Base-by-base conservation (phyloP, 2,888 invertebrate species). In the Tetranychus truncatus region DNA sequence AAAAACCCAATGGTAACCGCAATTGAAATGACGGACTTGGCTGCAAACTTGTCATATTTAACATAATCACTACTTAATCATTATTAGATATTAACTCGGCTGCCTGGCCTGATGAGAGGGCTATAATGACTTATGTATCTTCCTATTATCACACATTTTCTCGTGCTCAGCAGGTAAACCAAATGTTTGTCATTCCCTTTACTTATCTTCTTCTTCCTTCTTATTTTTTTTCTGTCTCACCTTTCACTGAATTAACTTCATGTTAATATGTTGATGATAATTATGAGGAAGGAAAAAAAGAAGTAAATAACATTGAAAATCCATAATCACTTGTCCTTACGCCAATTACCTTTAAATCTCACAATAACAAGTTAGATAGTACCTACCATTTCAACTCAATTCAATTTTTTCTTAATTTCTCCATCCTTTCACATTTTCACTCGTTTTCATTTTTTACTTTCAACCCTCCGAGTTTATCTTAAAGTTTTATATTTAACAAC, bases 131-230 rank as follows among this genome's bases (percentile, higher is more conserved):
- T 82, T 99, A 99, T 87, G 96, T 99, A 81, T 99, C 97, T 78
- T 95, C 96, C 81, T 99, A 97, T 88, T 99, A 99, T 88, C 99
- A 99, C 88, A 95, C 95, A 87, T 99, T 99, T 89, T 94, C 95
- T 85, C 97, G 97, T 84, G 95, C 95, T 82, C 95, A 97, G 88
- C 96, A 99, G 96, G 99, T 97, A 79, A 34, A n/a, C 67, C 44
- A 34, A 45, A 45, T 45, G 72, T 55, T 34, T 72, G 45, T 24
- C 9, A 21, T 67, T 67, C 24, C 20, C 20, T 67, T 71, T 55
- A 71, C 46, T 71, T 21, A 21, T 34, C 65, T 18, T 71, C 46
- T 24, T 8, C n/a, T 65, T 46, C 34, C 46, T n/a, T 67, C 7
- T 34, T 74, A 45, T 21, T 7, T 15, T 67, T 45, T 21, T 24